These are phyloP conservation scores for Psittacula derbiana DNA, from an alignment of 2,797 vertebrate species.

Conservation along the genomic window DNA sequence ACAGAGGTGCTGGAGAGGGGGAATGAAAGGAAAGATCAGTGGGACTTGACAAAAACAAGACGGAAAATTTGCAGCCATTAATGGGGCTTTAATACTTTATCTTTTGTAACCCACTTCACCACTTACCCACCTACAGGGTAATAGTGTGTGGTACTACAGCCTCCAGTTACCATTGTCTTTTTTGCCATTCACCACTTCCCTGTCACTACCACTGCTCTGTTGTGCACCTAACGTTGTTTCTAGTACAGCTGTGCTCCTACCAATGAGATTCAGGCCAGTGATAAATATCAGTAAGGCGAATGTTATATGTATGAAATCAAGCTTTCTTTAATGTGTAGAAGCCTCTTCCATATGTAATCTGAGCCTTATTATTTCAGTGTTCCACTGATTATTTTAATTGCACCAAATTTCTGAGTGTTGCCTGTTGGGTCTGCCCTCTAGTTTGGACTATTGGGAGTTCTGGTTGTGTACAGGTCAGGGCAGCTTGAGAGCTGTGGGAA, in stretches of 20 bases:
- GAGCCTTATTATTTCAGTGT: not conserved
- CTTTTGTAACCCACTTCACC: not conserved
- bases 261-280: not conserved
- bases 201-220: not conserved
- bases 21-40: not conserved
- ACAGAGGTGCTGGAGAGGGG: not conserved
- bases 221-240: fast-evolving
- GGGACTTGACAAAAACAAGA: not conserved
- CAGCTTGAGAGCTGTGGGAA: not conserved
- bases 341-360: not conserved
- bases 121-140: fast-evolving
- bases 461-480: not conserved
- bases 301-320: not conserved
- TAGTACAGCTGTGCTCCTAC: not conserved
- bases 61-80: not conserved
- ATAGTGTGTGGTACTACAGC: fast-evolving
- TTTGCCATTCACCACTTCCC: fast-evolving
- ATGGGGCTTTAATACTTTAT: not conserved
- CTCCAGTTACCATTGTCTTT: not conserved
- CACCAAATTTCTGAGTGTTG: not conserved
- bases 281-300: not conserved
- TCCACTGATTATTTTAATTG: not conserved
- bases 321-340: not conserved
- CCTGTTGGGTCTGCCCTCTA: not conserved
- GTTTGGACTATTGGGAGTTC: not conserved